Base-by-base conservation (phyloP, 2,888 invertebrate genomes). In the Phania funesta region DNA sequence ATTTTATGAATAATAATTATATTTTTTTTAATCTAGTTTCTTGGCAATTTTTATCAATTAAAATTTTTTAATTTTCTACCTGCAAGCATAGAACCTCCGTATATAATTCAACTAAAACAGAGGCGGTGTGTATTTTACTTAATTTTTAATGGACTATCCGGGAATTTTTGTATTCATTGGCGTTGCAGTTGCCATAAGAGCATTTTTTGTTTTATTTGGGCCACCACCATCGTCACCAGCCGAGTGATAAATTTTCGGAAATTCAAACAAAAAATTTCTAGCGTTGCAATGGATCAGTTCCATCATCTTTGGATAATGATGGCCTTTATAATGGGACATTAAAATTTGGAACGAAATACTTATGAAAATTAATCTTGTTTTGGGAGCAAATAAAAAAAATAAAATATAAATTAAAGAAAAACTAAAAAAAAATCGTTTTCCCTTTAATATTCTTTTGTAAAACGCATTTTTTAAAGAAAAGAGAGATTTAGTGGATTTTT, bases 111-210 rank as follows among this genome's bases (percentile, higher is more conserved):
- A 52, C 32, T 20, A 56, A 11, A 56, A 20, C 6, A 5, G 6
- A 29, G 32, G 11, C 3, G 3, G 11, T 38, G n/a, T n/a, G 3
- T 11, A 13, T 11, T 38, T 11, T n/a, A n/a, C n/a, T 38, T 38
- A 11, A 11, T 46, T 70, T 32, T 16, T 26, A 24, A 58, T 71
- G 71, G 50, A 41, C 8, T 26, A 38, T 50, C 18, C 58, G 0
- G 60, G 50, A 38, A 22, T 71, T 29, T 1, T 71, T 13, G 3
- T 58, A 8, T 58, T 71, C 9, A 71, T 71, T 58, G 70, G 60
- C 4, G 13, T 71, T 16, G 71, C 71, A 26, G n/a, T 60, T 60
- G 48, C 22, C 16, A 13, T 71, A 35, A 35, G 70, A 58, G 3
- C 22, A 6, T 26, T 71, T 16, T 5, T 71, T 1, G 38, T 71